Evolutionary conservation across 2,888 invertebrate species (phyloP), one percentile per base, ranked within the genome.

Genomic region (Lycocerus yunnanus): DNA sequence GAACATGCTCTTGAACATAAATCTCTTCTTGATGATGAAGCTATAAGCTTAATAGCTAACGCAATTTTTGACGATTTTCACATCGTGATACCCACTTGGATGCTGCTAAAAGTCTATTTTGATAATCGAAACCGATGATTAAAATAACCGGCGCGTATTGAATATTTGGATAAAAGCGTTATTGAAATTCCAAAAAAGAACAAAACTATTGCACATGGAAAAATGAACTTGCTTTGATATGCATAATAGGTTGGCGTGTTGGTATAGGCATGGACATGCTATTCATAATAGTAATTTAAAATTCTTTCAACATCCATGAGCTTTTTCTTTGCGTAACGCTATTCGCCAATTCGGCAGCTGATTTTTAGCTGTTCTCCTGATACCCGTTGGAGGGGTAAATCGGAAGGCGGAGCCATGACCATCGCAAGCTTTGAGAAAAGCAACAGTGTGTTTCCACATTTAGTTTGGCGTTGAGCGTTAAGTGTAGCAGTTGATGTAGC

Each of bases 381-480:
- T 84, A 84, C 21, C 68, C 63, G 63, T 75, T 80, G 79, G 83
- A 81, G 84, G 84, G 84, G 84, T 79, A 58, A 21, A 58, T 66
- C 67, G 72, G 73, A 76, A 82, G 85, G 86, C 83, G 85, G 85
- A 83, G 86, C 84, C 80, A 81, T 81, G 80, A 81, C 82, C 82
- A 80, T 81, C 82, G 81, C 82, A 83, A 83, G 80, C 82, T 80
- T 80, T 79, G 75, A 71, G 80, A 43, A 43, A 43, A 83, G 79
- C 79, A 80, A 78, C 79, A 77, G 79, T 68, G 73, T 71, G 75
- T 74, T 79, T 66, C 72, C 69, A 43, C 68, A 66, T 69, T 66
- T 63, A 75, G 76, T 76, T 74, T 69, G 69, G 73, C 71, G 71
- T 58, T 59, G 74, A 73, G 71, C 8, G 18, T 68, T 18, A 59